These are phyloP conservation scores for Ictidomys tridecemlineatus DNA, from an alignment of 2,113 vertebrate species.

Conservation along the genomic window DNA sequence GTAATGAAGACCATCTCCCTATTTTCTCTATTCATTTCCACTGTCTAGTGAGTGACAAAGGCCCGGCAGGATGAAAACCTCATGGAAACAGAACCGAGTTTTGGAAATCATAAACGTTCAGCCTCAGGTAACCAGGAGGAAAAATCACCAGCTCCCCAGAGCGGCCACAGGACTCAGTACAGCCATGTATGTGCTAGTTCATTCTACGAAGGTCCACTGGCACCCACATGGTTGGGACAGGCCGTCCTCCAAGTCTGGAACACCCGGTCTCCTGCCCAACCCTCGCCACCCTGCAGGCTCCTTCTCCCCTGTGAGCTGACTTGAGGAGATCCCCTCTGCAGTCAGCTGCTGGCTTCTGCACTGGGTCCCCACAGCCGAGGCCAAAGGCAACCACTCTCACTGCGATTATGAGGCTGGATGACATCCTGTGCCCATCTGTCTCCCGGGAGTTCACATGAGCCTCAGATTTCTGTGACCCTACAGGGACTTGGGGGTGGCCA, in stretches of 20 bases:
- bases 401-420: accelerated
- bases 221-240: background rate
- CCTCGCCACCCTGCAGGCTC: background rate
- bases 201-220: background rate
- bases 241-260: background rate
- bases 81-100: background rate
- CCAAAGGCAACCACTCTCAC: background rate
- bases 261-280: too few relatives aligned
- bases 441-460: background rate
- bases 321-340: background rate
- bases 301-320: background rate
- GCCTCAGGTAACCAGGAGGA: background rate
- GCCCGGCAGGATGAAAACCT: background rate
- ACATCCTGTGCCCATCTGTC: background rate
- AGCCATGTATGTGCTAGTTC: background rate
- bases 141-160: background rate
- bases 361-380: background rate
- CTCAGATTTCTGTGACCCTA: background rate
- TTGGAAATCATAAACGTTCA: background rate
- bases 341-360: background rate
- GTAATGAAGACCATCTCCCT: background rate
- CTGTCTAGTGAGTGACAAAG: background rate
- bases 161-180: background rate
- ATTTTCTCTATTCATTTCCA: background rate
- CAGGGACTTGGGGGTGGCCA: background rate